A percentile compares a stretch with the other conserved stretches of the same genome.
Conservation (phyloP, 1,140 invertebrate species). For the Drosophila simulans region DNA sequence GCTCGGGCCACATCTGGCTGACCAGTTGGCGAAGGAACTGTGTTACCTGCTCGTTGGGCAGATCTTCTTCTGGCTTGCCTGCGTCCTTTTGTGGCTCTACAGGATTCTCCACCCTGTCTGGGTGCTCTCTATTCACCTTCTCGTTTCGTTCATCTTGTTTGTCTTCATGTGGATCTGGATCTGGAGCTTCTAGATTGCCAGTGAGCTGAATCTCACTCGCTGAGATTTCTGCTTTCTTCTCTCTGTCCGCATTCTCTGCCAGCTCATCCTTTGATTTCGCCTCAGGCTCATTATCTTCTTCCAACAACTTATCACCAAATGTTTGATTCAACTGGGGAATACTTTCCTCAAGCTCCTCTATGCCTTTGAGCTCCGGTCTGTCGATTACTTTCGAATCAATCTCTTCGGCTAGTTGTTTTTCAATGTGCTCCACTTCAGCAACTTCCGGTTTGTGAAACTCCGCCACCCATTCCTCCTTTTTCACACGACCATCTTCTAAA, state of each 20-base stretch:
- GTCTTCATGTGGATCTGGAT: not conserved
- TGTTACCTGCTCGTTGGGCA: slow-evolving; percentile 31
- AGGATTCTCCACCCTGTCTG: not conserved
- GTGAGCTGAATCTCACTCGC: not conserved
- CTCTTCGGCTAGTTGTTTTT: not conserved
- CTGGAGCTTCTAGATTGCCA: no score
- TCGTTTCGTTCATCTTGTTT: not conserved
- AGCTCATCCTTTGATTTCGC: not conserved
- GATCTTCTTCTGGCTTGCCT: slow-evolving; percentile 10
- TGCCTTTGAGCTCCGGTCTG: not conserved
- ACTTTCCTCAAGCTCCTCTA: not conserved
- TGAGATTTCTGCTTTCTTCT: not conserved
- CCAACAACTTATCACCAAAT: not conserved
- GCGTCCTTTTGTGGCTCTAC: not conserved
- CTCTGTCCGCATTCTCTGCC: not conserved
- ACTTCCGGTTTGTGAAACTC: not conserved
- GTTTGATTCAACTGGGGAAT: no score
- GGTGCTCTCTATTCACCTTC: not conserved
- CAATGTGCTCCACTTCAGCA: not conserved
- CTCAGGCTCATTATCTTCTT: not conserved
- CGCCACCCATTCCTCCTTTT: not conserved
- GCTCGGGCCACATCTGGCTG: slow-evolving; percentile 34
- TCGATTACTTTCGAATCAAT: not conserved
- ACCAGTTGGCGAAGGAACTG: slow-evolving; percentile 8
- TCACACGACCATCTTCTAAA: not conserved